Percentiles rank a stretch among this genome's conserved stretches.
Evolutionary conservation across 1,140 invertebrate genomes (phyloP).

Genomic region (Heterodera schachtii): DNA sequence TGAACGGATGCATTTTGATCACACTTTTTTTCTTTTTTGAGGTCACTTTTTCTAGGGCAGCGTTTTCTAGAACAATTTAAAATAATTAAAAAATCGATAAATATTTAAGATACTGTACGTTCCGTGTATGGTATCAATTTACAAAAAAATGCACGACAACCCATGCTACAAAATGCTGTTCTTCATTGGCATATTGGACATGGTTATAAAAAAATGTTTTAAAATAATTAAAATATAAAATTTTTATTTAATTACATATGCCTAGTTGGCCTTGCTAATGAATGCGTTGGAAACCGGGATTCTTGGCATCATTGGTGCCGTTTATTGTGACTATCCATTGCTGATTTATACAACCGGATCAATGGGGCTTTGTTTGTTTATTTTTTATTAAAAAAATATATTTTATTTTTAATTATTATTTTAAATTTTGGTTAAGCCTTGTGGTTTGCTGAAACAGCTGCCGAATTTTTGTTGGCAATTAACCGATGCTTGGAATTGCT

Average conservation of each 20-base stretch:
- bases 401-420: too few relatives aligned
- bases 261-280: conserved; percentile 23
- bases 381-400: background rate
- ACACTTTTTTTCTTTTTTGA: conserved; percentile 35
- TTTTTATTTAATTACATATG: background rate
- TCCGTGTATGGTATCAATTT: too few relatives aligned
- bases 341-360: conserved; percentile 30
- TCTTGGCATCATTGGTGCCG: conserved; percentile 29
- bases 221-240: background rate
- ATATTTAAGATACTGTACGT: too few relatives aligned
- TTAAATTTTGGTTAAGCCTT: background rate
- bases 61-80: too few relatives aligned
- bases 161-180: too few relatives aligned
- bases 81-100: too few relatives aligned
- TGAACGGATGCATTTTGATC: conserved; percentile 18
- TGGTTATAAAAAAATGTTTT: background rate
- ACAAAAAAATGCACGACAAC: too few relatives aligned
- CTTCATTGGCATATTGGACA: too few relatives aligned
- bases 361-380: background rate
- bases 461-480: conserved; percentile 22
- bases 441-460: conserved; percentile 16
- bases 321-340: conserved; percentile 32
- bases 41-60: background rate
- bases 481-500: conserved; percentile 28
- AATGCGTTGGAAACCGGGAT: conserved; percentile 27